These are phyloP conservation scores for Spinibarbus caldwelli DNA, from an alignment of 2,797 vertebrate genomes.

Conservation along the genomic window DNA sequence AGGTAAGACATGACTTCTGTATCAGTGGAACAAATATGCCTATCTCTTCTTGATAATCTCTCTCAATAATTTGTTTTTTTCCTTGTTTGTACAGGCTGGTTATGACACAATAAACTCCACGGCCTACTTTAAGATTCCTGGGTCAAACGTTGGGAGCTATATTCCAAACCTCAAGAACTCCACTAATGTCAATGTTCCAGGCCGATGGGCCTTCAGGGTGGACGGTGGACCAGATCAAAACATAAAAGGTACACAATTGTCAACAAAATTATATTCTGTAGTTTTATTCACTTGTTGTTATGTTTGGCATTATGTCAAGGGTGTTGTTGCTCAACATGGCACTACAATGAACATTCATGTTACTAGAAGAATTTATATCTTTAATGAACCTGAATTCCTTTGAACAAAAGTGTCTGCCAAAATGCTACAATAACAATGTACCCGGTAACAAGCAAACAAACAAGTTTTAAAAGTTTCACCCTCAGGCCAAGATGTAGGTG, in stretches of 20 bases:
- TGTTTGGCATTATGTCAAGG: not conserved
- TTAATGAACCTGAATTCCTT: not conserved
- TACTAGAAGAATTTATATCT: not conserved
- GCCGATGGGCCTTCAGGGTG: conserved; percentile 50
- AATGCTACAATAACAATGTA: too few relatives aligned
- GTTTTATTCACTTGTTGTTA: not conserved
- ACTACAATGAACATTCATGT: not conserved
- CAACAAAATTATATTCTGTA: not conserved
- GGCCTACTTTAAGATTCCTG: conserved; percentile 4
- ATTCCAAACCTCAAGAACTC: conserved; percentile 11
- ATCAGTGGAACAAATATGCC: not conserved
- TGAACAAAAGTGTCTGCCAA: not conserved
- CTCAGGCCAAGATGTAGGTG: not conserved
- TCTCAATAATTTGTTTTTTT: not conserved
- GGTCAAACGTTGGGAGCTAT: not conserved
- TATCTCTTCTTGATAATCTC: not conserved
- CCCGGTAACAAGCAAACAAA: not conserved
- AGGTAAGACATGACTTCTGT: conserved; percentile 11
- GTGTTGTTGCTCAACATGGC: not conserved
- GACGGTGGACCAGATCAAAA: not conserved
- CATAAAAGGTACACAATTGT: not conserved
- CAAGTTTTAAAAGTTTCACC: not conserved
- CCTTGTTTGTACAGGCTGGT: conserved; percentile 43
- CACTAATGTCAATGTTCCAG: conserved; percentile 51
- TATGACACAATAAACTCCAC: conserved; percentile 49